These are phyloP conservation scores for Scomber scombrus DNA, from an alignment of 2,113 vertebrate species.

Conservation along the genomic window DNA sequence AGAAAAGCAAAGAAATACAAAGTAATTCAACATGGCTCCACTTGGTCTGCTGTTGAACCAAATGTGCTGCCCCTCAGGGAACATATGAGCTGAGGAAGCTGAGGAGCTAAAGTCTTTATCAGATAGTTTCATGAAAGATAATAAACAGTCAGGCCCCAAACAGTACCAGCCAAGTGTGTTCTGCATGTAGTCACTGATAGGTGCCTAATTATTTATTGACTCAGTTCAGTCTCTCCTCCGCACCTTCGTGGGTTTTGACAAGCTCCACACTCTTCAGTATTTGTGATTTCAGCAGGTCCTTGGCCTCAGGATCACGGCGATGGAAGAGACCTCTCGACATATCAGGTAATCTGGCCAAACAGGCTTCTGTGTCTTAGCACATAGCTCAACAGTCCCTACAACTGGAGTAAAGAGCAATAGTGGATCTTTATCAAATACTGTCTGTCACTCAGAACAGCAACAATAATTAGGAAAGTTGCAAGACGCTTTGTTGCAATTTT, in stretches of 20 bases:
- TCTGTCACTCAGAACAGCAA: slow-evolving; percentile 37
- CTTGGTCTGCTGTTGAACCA: slow-evolving; percentile 86
- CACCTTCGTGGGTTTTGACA: slow-evolving; percentile 51
- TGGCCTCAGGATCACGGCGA: slow-evolving; percentile 85
- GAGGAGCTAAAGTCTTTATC: slow-evolving; percentile 78
- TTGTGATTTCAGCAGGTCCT: slow-evolving; percentile 87
- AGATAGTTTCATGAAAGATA: slow-evolving; percentile 86
- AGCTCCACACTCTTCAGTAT: slow-evolving; percentile 74
- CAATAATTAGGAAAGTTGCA: too few species aligned
- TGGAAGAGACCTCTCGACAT: slow-evolving; percentile 85
- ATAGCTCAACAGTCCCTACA: slow-evolving; percentile 77
- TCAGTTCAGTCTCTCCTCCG: slow-evolving; percentile 42
- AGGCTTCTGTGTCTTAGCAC: slow-evolving; percentile 89
- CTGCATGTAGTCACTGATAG: slow-evolving; percentile 46
- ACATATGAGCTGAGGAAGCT: slow-evolving; percentile 82
- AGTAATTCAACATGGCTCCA: slow-evolving; percentile 84
- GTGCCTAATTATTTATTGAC: slow-evolving; percentile 79
- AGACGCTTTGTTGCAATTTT: too few species aligned
- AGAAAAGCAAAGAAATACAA: slow-evolving; percentile 79
- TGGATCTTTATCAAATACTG: slow-evolving; percentile 33
- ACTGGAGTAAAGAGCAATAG: slow-evolving; percentile 82
- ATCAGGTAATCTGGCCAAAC: slow-evolving; percentile 91
- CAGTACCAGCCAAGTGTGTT: slow-evolving; percentile 72
- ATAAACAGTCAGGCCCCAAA: slow-evolving; percentile 81
- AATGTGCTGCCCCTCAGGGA: slow-evolving; percentile 85